Evolutionary conservation across 1,140 invertebrate species (phyloP).

Genomic region (Andrena cerasifolii): DNA sequence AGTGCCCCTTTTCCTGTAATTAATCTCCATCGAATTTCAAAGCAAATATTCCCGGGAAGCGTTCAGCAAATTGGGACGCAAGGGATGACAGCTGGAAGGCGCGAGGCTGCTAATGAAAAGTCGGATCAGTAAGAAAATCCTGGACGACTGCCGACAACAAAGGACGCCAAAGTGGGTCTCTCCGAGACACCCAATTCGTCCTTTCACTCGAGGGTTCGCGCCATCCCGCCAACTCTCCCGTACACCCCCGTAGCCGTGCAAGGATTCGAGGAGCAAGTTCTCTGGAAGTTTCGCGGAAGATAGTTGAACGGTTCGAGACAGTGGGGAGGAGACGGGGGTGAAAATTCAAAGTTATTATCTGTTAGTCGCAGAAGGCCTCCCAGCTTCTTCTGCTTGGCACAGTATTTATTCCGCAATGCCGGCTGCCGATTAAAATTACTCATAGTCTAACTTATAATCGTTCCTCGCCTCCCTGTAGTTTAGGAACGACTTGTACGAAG

Average conservation of each 20-base stretch:
- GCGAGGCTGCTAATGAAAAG: conserved; percentile 39
- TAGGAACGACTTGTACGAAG: background rate
- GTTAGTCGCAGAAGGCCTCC: conserved; percentile 64
- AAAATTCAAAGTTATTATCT: conserved; percentile 71
- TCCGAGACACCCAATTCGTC: conserved; percentile 39
- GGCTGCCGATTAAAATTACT: conserved; percentile 46
- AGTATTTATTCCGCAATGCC: conserved; percentile 45
- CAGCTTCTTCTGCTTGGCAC: conserved; percentile 14
- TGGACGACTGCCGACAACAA: conserved; percentile 45
- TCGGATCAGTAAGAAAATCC: conserved; percentile 34
- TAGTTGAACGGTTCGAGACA: conserved; percentile 34
- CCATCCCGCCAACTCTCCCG: conserved; percentile 39
- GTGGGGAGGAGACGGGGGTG: background rate
- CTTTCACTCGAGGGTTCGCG: conserved; percentile 35
- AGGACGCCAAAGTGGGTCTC: conserved; percentile 53
- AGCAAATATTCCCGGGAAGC: background rate
- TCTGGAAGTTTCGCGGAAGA: conserved; percentile 52
- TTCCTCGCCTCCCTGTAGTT: conserved; percentile 35
- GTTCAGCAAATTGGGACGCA: background rate
- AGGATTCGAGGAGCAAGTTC: conserved; percentile 57
- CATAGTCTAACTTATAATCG: conserved; percentile 60
- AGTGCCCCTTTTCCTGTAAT: background rate
- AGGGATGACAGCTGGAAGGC: background rate
- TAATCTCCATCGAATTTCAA: conserved; percentile 1
- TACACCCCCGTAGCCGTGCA: conserved; percentile 41